Conservation (phyloP, 2,113 vertebrate species). For the Rissa tridactyla region DNA sequence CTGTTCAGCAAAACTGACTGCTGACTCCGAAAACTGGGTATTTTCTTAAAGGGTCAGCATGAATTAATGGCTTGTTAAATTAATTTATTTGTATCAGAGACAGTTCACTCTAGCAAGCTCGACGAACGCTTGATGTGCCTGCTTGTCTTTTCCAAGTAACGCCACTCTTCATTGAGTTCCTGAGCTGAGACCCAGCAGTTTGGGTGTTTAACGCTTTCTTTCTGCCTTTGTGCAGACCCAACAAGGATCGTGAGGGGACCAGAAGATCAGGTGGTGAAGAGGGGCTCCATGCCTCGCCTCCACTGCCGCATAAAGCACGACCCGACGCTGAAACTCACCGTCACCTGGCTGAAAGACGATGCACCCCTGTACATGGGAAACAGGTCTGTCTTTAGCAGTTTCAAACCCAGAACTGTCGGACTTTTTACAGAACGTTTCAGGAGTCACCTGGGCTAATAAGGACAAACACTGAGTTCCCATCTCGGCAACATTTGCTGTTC, state of each 20-base stretch:
- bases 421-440: not conserved
- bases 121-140: not conserved
- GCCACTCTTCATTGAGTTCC: accelerated
- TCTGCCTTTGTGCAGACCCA: conserved; percentile 76
- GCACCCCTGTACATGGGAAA: conserved; percentile 78
- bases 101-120: not conserved
- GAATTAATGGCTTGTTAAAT: not conserved
- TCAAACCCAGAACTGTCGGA: accelerated
- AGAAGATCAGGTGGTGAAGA: conserved; percentile 77
- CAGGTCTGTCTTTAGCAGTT: conserved; percentile 69
- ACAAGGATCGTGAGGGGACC: conserved; percentile 87
- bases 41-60: not conserved
- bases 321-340: conserved; percentile 76
- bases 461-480: accelerated
- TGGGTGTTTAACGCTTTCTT: not conserved
- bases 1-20: not conserved
- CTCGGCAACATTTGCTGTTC: accelerated
- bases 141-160: not conserved
- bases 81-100: not conserved
- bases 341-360: conserved; percentile 89
- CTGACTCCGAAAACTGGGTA: not conserved
- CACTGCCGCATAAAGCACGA: conserved; percentile 87
- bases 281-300: conserved; percentile 81
- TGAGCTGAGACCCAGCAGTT: not conserved
- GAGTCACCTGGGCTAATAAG: not conserved